Evolutionary conservation across 2,888 invertebrate genomes (phyloP).

Genomic region (Idaea biselata): DNA sequence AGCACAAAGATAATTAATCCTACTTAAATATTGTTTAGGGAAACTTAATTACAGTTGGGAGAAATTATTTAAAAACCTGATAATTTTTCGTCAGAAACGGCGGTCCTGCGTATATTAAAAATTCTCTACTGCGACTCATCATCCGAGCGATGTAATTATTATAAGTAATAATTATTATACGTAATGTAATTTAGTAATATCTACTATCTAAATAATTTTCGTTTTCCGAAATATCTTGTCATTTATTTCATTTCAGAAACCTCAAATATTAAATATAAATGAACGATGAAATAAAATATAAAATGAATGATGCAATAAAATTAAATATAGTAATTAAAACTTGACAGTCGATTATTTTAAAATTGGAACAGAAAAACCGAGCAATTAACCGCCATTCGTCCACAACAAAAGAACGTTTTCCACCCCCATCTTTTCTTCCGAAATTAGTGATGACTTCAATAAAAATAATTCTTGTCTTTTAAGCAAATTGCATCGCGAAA

Average conservation of each 20-base stretch:
- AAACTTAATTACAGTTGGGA: conserved; percentile 65
- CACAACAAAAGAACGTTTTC: conserved; percentile 66
- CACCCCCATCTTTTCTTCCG: conserved; percentile 55
- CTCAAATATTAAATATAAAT: not conserved
- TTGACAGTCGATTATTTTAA: conserved; percentile 50
- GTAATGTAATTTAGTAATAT: too few relatives aligned
- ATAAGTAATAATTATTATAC: too few relatives aligned
- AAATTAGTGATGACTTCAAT: conserved; percentile 82
- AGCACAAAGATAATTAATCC: conserved; percentile 78
- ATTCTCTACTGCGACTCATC: too few relatives aligned
- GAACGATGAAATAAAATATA: conserved; percentile 13
- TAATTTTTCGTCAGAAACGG: conserved; percentile 3
- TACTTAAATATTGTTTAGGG: conserved; percentile 79
- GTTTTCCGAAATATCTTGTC: too few relatives aligned
- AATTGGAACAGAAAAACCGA: conserved; percentile 60
- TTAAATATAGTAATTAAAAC: conserved; percentile 47
- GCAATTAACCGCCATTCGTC: conserved; percentile 76
- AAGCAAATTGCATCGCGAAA: conserved; percentile 80
- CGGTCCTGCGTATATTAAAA: not conserved
- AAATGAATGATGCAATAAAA: conserved; percentile 4
- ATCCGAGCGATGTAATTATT: not conserved
- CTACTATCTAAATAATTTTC: too few relatives aligned
- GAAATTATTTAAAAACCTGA: conserved; percentile 8
- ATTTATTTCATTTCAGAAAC: too few relatives aligned
- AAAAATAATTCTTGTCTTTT: conserved; percentile 82